Evolutionary conservation across 2,888 invertebrate species (phyloP).

Genomic region (Tetranychus truncatus): DNA sequence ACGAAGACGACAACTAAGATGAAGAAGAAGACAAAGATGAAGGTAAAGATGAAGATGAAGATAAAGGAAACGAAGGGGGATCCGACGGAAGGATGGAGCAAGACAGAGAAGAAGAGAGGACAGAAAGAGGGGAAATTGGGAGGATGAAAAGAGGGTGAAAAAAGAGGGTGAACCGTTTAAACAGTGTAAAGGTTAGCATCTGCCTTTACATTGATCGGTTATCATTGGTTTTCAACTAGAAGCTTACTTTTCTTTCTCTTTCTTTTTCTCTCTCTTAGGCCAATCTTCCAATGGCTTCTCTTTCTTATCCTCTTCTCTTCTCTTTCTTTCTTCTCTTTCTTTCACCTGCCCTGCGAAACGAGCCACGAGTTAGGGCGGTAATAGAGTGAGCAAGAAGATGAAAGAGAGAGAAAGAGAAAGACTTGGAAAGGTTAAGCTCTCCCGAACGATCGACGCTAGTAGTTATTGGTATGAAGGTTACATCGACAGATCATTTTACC

Average conservation of each 20-base stretch:
- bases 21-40: neutral
- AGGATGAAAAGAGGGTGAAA: neutral
- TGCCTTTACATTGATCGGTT: neutral
- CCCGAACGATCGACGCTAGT: neutral
- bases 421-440: neutral
- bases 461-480: neutral
- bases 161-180: conserved; percentile 1
- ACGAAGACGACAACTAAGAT: neutral
- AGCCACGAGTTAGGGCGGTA: conserved; percentile 3
- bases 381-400: conserved; percentile 10
- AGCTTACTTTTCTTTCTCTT: neutral
- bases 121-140: conserved; percentile 4
- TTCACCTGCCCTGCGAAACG: neutral
- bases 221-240: neutral
- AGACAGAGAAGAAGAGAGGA: neutral
- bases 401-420: conserved; percentile 11
- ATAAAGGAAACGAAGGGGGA: neutral
- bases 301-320: conserved; percentile 6
- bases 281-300: conserved; percentile 1
- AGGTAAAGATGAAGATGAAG: neutral
- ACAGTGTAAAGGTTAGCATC: neutral
- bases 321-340: neutral
- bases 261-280: neutral
- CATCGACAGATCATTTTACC: neutral
- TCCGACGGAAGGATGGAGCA: conserved; percentile 7